Conservation (phyloP, 1,140 invertebrate species). For the Pogonomyrmex barbatus region DNA sequence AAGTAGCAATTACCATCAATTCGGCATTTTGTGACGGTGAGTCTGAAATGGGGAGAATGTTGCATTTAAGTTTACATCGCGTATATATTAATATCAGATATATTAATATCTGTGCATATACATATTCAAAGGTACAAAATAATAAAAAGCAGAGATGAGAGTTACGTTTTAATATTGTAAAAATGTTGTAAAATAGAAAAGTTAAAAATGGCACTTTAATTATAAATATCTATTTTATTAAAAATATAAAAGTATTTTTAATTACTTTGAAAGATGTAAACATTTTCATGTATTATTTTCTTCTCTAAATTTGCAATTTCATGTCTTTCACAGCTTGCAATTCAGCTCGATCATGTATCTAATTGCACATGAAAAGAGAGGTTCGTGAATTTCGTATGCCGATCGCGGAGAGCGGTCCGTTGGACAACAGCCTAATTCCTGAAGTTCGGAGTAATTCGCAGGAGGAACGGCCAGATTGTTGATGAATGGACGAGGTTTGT, state of each 20-base stretch:
- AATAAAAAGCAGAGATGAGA: neutral
- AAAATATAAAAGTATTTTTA: neutral
- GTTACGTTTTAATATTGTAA: neutral
- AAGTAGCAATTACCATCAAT: conserved; percentile 58
- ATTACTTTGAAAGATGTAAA: neutral
- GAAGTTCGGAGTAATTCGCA: conserved; percentile 61
- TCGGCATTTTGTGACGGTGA: conserved; percentile 32
- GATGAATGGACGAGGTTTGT: conserved; percentile 75
- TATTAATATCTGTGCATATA: conserved; percentile 6
- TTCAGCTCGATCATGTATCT: conserved; percentile 52
- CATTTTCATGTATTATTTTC: neutral
- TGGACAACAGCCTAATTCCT: conserved; percentile 78
- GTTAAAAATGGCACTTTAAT: neutral
- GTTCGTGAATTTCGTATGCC: conserved; percentile 74
- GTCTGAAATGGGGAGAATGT: neutral
- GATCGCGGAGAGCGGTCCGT: conserved; percentile 64
- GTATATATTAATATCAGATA: neutral
- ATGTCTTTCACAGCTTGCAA: neutral
- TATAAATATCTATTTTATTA: neutral
- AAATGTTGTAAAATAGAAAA: neutral
- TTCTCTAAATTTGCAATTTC: too few species aligned
- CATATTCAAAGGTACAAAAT: neutral
- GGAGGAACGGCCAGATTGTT: conserved; percentile 59
- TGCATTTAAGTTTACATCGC: conserved; percentile 6
- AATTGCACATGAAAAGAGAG: conserved; percentile 76